Evolutionary conservation across 2,113 vertebrate species (phyloP), one percentile per base, ranked within the genome.

Genomic region (Phaethornis superciliosus): DNA sequence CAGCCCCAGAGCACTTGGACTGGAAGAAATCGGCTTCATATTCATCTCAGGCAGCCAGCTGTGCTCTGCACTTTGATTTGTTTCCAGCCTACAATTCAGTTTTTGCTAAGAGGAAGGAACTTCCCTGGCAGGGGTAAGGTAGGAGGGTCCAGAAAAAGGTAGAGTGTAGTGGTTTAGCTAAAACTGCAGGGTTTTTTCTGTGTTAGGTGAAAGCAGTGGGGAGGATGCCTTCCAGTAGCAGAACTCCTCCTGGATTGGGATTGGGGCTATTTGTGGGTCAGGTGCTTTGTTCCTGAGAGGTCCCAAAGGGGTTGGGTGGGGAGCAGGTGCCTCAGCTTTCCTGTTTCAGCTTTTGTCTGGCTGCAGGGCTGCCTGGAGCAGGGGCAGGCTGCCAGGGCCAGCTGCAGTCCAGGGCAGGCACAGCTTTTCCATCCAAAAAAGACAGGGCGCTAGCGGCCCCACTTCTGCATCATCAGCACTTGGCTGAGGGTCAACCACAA

Each of bases 401-500:
- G 82, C 75, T 32, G 51, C 35, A 22, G 18, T 9, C 51, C n/a
- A 26, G 90, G 88, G 12, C 22, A 85, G 87, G 81, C 82, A 32
- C 32, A 33, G 85, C 32, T 87, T 74, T 94, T 51, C 85, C 28
- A 76, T 72, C 81, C 85, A 69, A 44, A 78, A 32, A 32, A 46
- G 52, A 11, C 19, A 26, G 87, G 75, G 59, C 1, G 6, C 46
- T 8, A 46, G 81, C 4, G 0, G 74, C 52, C 85, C 85, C 9
- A 0, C 70, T 97, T 93, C 89, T 95, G 96, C 96, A 97, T 69
- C 17, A 64, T 98, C 97, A 98, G 97, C 98, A 97, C 83, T 94
- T 98, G 97, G 98, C 93, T n/a, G 13, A 20, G 81, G 86, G 16
- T 30, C 35, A 75, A 79, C 91, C 89, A 27, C 33, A 76, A 60